These are phyloP conservation scores for Drosophila littoralis DNA, from an alignment of 1,140 invertebrate genomes.

Conservation along the genomic window DNA sequence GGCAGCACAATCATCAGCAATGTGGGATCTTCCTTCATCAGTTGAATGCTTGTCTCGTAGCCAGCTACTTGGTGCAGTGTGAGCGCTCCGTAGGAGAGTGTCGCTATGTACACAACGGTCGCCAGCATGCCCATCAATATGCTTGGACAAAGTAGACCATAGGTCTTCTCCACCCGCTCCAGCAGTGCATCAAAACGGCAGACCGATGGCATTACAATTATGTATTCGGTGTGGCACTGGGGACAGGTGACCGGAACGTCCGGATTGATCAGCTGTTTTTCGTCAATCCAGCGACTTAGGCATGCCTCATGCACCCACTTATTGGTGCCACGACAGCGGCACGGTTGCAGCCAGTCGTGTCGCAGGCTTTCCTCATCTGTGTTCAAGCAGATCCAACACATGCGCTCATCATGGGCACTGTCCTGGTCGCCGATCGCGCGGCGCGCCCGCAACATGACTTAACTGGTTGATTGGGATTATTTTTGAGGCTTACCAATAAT, in stretches of 20 bases:
- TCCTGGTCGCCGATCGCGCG: slow-evolving; percentile 28
- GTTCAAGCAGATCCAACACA: slow-evolving; percentile 67
- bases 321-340: slow-evolving; percentile 67
- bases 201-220: slow-evolving; percentile 53
- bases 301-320: slow-evolving; percentile 71
- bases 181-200: slow-evolving; percentile 50
- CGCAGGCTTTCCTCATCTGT: slow-evolving; percentile 49
- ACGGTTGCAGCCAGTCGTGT: slow-evolving; percentile 61
- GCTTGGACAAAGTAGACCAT: slow-evolving; percentile 52
- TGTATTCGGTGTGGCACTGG: slow-evolving; percentile 64
- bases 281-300: slow-evolving; percentile 65
- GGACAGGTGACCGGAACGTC: slow-evolving; percentile 45
- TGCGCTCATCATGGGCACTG: slow-evolving; percentile 32
- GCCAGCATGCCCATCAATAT: slow-evolving; percentile 57
- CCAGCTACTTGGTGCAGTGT: slow-evolving; percentile 55
- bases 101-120: slow-evolving; percentile 58
- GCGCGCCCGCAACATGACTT: slow-evolving; percentile 14
- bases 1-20: slow-evolving; percentile 64
- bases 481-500: slow-evolving; percentile 18
- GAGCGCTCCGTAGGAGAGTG: slow-evolving; percentile 50
- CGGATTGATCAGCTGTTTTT: slow-evolving; percentile 49
- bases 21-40: slow-evolving; percentile 59
- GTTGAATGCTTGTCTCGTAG: slow-evolving; percentile 31
- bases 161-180: slow-evolving; percentile 41
- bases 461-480: background rate